Evolutionary conservation across 2,113 vertebrate genomes (phyloP).

Genomic region (Semicossyphus pulcher): DNA sequence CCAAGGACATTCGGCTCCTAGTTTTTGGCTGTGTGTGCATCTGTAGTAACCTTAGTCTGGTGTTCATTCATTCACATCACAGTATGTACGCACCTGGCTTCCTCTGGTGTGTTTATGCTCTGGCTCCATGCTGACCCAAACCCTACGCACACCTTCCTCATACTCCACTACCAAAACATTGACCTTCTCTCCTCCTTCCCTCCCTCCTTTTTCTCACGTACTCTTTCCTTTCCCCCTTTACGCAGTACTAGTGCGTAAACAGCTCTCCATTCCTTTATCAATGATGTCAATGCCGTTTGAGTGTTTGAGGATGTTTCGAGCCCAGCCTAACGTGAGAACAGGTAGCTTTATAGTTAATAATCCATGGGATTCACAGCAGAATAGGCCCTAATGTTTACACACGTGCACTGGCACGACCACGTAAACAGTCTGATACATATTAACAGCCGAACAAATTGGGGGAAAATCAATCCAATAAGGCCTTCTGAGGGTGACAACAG

Average conservation of each 20-base stretch:
- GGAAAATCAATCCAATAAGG: constrained; percentile 1
- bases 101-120: constrained; percentile 46
- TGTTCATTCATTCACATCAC: constrained; percentile 52
- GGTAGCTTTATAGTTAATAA: not conserved
- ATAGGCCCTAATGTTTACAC: not conserved
- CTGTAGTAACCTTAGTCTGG: constrained; percentile 42
- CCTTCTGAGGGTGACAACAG: not conserved
- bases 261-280: not conserved
- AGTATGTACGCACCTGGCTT: constrained; percentile 40
- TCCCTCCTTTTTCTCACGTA: not conserved
- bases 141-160: constrained; percentile 39
- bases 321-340: not conserved
- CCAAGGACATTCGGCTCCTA: not conserved
- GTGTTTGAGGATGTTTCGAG: not conserved
- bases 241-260: not conserved
- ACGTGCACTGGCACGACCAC: not conserved
- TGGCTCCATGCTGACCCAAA: constrained; percentile 53
- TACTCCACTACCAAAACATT: constrained; percentile 44
- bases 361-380: not conserved
- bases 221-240: not conserved
- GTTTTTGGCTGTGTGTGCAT: not conserved
- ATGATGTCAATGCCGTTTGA: constrained; percentile 10
- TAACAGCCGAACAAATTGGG: not conserved
- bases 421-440: not conserved
- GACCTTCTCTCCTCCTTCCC: constrained; percentile 2